Evolutionary conservation across 2,888 invertebrate genomes (phyloP), one percentile per base, ranked within the genome.

Genomic region (Rhimphoctona megacephalus): DNA sequence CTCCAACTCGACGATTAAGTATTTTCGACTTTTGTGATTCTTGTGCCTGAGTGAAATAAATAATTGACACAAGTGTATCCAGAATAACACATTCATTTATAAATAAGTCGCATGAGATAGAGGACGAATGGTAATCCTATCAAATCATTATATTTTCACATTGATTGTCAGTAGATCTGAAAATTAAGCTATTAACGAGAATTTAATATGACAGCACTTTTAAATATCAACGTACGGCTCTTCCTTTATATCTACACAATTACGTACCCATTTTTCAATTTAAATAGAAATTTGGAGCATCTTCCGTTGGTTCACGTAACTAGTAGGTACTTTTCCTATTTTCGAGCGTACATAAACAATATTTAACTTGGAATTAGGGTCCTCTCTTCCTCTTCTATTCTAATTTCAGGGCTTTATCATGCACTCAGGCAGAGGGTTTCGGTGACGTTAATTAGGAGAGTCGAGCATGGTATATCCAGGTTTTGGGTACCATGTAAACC

Each of bases 371-470:
- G 90, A 90, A 92, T 92, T 92, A 92, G 74, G 69, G 43, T 67
- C 79, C 83, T 80, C 81, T 67, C 64, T 19, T 80, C 80, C 89
- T 90, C 89, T 86, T 88, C 86, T 79, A 89, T 91, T 92, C 90
- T 92, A 91, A 92, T 92, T 92, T 90, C 79, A 81, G 87, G 85
- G 90, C 90, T 92, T 90, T 92, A 91, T 91, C 89, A 89, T 87
- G 88, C 89, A 89, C 81, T 82, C 67, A 39, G 66, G 64, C n/a
- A 52, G 57, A 76, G 39, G 67, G 74, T 69, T 73, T 81, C 70
- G 67, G 74, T 76, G 52, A 84, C 43, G 84, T 79, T 85, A 87
- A 87, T 85, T 82, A 87, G 81, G 73, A 86, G 79, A 81, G 52
- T 72, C 49, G 49, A 64, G 67, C 52, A 25, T n/a, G 25, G 76